Evolutionary conservation across 2,797 vertebrate species (phyloP).

Genomic region (Buphagus erythrorhynchus): DNA sequence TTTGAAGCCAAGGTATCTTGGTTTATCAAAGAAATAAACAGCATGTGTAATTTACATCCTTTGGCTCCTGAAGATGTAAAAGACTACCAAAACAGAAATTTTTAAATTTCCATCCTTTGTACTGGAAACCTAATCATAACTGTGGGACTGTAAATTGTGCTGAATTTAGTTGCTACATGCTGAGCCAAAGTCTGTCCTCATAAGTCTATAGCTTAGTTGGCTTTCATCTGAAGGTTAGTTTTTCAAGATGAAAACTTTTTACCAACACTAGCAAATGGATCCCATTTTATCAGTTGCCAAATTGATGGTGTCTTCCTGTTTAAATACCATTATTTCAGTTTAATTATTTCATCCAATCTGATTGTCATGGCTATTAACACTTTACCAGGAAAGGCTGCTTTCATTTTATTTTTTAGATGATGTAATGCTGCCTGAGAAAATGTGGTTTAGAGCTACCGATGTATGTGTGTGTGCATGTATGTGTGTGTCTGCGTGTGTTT

Average conservation of each 20-base stretch:
- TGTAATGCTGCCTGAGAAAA: not conserved
- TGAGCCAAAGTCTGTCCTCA: not conserved
- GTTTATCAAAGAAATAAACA: not conserved
- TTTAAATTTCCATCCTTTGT: not conserved
- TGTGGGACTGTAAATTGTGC: not conserved
- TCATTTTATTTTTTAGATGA: not conserved
- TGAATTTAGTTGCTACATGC: not conserved
- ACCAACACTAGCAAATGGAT: not conserved
- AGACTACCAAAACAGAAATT: not conserved
- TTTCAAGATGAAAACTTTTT: not conserved
- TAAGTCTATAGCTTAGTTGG: not conserved
- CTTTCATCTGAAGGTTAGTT: not conserved
- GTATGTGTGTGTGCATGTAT: too few species aligned
- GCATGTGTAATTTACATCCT: not conserved
- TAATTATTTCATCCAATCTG: not conserved
- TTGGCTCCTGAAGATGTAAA: not conserved
- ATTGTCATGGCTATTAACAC: not conserved
- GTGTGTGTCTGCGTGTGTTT: not conserved
- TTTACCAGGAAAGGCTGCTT: not conserved
- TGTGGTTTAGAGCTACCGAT: not conserved
- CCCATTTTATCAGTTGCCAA: not conserved
- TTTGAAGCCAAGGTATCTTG: not conserved
- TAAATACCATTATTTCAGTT: not conserved
- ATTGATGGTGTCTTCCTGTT: not conserved
- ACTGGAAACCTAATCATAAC: not conserved